Conservation (phyloP, 2,797 vertebrate genomes). For the Limosa lapponica region DNA sequence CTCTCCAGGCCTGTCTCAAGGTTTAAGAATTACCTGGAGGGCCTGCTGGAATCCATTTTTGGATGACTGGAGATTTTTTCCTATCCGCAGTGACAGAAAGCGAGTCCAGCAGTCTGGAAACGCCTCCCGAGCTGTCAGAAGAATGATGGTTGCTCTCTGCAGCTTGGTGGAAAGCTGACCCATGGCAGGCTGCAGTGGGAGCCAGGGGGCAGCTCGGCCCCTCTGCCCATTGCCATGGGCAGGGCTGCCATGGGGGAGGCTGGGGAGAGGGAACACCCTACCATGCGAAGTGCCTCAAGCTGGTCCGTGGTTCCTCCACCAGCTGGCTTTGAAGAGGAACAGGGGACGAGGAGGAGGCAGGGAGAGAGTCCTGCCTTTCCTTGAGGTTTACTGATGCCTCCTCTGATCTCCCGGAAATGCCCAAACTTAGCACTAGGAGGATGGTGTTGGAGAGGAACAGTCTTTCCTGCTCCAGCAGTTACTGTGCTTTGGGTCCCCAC, state of each 20-base stretch:
- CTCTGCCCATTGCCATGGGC: fast-evolving
- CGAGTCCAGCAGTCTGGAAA: background rate
- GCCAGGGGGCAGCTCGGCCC: background rate
- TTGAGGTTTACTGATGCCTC: background rate
- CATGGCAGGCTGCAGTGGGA: background rate
- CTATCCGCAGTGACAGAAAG: slow-evolving; percentile 28
- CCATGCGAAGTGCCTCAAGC: fast-evolving
- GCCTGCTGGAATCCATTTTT: background rate
- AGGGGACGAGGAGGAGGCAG: fast-evolving
- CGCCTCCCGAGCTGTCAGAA: background rate
- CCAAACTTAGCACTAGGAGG: fast-evolving
- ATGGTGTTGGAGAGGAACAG: fast-evolving
- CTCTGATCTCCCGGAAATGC: background rate
- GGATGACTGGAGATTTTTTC: slow-evolving; percentile 55
- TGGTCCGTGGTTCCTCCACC: background rate
- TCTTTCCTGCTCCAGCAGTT: background rate
- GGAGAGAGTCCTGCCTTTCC: background rate
- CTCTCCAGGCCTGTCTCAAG: background rate
- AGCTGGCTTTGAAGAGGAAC: fast-evolving
- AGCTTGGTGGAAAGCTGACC: background rate
- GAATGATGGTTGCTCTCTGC: background rate
- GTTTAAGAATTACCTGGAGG: slow-evolving; percentile 51
- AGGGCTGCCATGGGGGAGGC: background rate
- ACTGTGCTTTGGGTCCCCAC: background rate
- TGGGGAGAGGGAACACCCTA: background rate